Evolutionary conservation across 2,888 invertebrate genomes (phyloP), one percentile per base, ranked within the genome.

Genomic region (Leptinotarsa juncta): DNA sequence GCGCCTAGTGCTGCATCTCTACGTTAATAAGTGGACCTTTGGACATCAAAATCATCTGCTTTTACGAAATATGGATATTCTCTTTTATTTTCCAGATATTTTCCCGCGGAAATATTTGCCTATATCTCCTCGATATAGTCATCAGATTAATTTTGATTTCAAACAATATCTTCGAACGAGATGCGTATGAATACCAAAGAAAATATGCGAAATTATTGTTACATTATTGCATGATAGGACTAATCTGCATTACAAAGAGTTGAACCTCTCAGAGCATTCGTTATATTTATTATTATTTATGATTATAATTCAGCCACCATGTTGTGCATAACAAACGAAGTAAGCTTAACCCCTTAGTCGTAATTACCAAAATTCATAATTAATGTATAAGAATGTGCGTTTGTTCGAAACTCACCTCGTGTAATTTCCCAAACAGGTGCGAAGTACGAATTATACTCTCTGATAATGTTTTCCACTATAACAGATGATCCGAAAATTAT

Each of bases 401-500:
- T 65, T 57, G 15, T 32, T 65, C 67, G 26, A 55, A 68, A 49
- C 57, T 73, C 55, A 65, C 62, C 68, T 69, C 48, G 48, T 53
- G 20, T 51, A 65, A 73, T 62, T 73, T 69, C 51, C 65, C 69
- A 23, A 68, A 73, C 68, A 69, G 68, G 69, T 73, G 73, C 68
- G 26, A 73, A 73, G 49, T 66, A 48, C 15, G 4, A 51, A 60
- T 50, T 42, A 62, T 20, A 16, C 18, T 23, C 32, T 50, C 32
- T 62, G 7, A 42, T 42, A 68, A 55, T 55, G 55, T 51, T 65
- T 51, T 69, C 49, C 73, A 65, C 53, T 48, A 69, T 53, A 57
- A 73, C 73, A 68, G 68, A 73, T 69, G 65, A 69, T 73, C 57
- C 55, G 26, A 62, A 53, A 73, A 73, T 69, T 73, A 73, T 68